Evolutionary conservation across 1,140 invertebrate species (phyloP).

Genomic region (Scaptodrosophila lebanonensis): DNA sequence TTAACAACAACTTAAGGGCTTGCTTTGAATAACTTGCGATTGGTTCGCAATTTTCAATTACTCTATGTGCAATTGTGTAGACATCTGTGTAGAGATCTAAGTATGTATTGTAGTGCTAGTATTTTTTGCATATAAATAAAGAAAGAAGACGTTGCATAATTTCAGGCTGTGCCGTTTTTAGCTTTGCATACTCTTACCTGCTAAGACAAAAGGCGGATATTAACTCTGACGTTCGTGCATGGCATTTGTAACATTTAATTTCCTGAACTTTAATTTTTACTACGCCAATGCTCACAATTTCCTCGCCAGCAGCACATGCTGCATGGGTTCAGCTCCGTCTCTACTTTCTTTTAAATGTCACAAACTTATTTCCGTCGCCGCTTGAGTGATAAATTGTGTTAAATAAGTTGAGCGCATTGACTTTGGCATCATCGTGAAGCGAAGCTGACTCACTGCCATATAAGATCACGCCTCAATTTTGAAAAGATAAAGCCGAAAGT

Average conservation of each 20-base stretch:
- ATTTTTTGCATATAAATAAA: constrained; percentile 2
- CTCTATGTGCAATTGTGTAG: no score
- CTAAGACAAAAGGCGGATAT: constrained; percentile 47
- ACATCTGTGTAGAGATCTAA: neutral
- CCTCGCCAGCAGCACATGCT: constrained; percentile 48
- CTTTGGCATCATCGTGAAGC: no score
- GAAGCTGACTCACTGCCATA: no score
- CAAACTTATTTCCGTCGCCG: constrained; percentile 51
- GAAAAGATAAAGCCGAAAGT: no score
- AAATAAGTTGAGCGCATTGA: constrained; percentile 46
- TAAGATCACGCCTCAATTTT: no score
- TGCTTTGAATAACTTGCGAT: no score
- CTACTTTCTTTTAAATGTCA: constrained; percentile 37
- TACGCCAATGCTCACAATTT: constrained; percentile 48
- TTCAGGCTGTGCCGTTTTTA: neutral
- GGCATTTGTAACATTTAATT: constrained; percentile 67
- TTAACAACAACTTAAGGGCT: no score
- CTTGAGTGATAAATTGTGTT: constrained; percentile 58
- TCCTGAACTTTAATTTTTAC: constrained; percentile 54
- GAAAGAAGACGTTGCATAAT: constrained; percentile 42
- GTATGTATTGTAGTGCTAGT: neutral
- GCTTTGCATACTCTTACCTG: neutral
- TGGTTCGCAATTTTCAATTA: no score
- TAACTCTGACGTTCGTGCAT: constrained; percentile 66
- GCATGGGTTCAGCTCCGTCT: neutral